phyloP scores from a whole-genome alignment of 2,888 invertebrate species.

The Rotaria socialis region DNA sequence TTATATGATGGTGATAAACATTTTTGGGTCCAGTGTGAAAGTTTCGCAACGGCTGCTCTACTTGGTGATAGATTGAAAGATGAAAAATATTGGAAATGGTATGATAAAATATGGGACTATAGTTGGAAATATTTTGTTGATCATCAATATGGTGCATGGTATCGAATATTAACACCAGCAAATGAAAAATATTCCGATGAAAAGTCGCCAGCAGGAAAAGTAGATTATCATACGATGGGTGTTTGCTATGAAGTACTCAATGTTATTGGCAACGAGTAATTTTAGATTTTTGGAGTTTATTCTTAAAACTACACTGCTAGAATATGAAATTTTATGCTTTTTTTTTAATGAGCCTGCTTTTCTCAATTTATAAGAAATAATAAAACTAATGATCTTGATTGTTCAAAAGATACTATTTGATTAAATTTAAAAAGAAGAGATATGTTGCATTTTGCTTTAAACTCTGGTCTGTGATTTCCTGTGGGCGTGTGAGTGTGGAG shows the following conservation, averaged over 20 bases:
- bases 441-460: too few species aligned
- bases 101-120: constrained; percentile 30
- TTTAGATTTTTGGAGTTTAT: neutral
- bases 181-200: constrained; percentile 10
- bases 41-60: constrained; percentile 32
- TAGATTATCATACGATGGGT: constrained; percentile 37
- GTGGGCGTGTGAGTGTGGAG: too few species aligned
- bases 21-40: constrained; percentile 26
- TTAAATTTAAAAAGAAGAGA: too few species aligned
- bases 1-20: constrained; percentile 25
- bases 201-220: constrained; percentile 36
- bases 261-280: neutral
- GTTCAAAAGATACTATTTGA: too few species aligned
- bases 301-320: too few species aligned
- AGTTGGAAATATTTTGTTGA: constrained; percentile 35
- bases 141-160: constrained; percentile 34
- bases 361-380: too few species aligned
- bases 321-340: too few species aligned
- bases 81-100: constrained; percentile 31
- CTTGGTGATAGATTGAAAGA: neutral
- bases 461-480: too few species aligned
- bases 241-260: constrained; percentile 22
- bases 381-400: too few species aligned
- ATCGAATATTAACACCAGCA: constrained; percentile 3
- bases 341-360: too few species aligned